phyloP scores from a whole-genome alignment of 2,888 invertebrate species.

The Leptinotarsa tumamoca region DNA sequence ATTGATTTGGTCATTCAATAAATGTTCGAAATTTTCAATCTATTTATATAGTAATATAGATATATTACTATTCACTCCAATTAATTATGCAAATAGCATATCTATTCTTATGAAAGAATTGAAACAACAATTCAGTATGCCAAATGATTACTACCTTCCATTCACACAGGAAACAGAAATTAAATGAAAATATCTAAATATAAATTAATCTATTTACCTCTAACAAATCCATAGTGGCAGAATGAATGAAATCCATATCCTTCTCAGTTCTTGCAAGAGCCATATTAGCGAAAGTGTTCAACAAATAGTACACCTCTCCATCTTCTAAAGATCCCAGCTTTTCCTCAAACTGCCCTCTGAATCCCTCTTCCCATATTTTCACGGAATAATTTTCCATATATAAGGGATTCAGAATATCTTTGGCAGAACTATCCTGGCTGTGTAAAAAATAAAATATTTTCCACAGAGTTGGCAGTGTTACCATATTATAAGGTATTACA shows the following conservation, averaged over 20 bases:
- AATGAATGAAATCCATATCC: conserved; percentile 76
- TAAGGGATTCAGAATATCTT: conserved; percentile 56
- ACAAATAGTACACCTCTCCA: conserved; percentile 81
- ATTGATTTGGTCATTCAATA: too few relatives aligned
- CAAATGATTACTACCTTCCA: too few relatives aligned
- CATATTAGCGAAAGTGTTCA: conserved; percentile 86
- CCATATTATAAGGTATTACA: conserved; percentile 76
- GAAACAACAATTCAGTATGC: too few relatives aligned
- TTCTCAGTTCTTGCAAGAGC: conserved; percentile 73
- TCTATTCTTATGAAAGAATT: too few relatives aligned
- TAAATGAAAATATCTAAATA: not conserved
- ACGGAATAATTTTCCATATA: conserved; percentile 65
- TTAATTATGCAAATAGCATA: too few relatives aligned
- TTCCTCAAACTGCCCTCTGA: conserved; percentile 73
- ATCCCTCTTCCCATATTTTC: conserved; percentile 66
- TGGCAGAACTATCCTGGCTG: conserved; percentile 68
- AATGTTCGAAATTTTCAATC: too few relatives aligned
- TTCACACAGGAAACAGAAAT: not conserved
- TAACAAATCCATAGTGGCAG: conserved; percentile 77
- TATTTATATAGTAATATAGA: too few relatives aligned
- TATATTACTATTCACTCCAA: too few relatives aligned
- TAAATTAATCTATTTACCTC: conserved; percentile 67
- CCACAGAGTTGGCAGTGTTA: conserved; percentile 74
- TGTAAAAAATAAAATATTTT: conserved; percentile 75
- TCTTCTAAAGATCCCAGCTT: conserved; percentile 74